Base-by-base conservation (phyloP, 2,888 invertebrate species). In the Tenthredo livida region DNA sequence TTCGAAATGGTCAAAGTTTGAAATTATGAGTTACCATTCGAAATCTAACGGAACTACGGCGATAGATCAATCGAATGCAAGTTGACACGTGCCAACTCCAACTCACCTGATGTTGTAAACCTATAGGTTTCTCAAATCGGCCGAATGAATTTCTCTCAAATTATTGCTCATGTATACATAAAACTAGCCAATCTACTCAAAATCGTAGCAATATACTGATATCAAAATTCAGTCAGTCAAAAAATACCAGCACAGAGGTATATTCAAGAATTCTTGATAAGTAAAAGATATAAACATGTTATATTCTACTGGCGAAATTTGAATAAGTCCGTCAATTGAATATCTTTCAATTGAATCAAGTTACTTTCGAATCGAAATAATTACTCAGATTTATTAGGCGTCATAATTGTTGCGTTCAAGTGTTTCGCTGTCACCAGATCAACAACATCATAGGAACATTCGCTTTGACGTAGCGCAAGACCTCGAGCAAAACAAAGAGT, bases 401-500 rank as follows among this genome's bases (percentile, higher is more conserved):
- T 33, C 33, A 6, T 17, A 15, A 25, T 25, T 33, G 37, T 72
- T n/a, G 2, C 70, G 40, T 17, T 72, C 40, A 43, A 73, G 40
- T 73, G 43, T 73, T 43, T 21, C 72, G 9, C 43, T 43, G 72
- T 73, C 43, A 73, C 72, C 40, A 25, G 40, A 70, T 70, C 33
- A 73, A 72, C 50, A 82, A 12, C 25, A 83, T 9, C 83, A 47
- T 29, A 54, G 67, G 25, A 83, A 37, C 43, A 29, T 67, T 47
- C 43, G 47, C 67, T 43, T 37, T 54, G 47, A 47, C 83, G 67
- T 47, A 47, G n/a, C 43, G 21, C 29, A 83, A 83, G 50, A 67
- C 67, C 58, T 67, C 83, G 47, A 33, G 70, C 29, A 50, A 86
- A 87, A 85, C 82, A 86, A 84, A 86, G 85, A 87, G 89, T 87